These are phyloP conservation scores for Acanthisitta chloris DNA, from an alignment of 2,113 vertebrate species.

Conservation along the genomic window DNA sequence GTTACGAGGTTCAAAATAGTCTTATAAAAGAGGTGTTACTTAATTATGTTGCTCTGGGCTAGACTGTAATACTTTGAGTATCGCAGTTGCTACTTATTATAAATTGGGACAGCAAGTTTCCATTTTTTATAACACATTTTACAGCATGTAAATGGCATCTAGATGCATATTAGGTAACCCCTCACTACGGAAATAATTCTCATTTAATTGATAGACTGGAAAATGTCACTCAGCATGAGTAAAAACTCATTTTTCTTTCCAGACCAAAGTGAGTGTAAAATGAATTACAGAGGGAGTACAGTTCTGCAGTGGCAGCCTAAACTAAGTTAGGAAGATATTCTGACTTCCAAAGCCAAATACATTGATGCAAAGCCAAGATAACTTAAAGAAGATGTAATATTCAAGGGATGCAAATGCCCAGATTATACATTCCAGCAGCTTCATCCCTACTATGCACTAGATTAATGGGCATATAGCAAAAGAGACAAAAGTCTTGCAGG, in stretches of 20 bases:
- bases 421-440: background rate
- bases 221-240: background rate
- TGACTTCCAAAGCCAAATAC: background rate
- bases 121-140: background rate
- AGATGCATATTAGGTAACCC: background rate
- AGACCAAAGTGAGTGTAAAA: background rate
- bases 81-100: background rate
- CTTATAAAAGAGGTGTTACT: background rate
- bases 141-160: background rate
- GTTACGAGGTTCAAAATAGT: background rate
- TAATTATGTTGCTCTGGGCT: background rate
- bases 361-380: background rate
- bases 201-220: background rate
- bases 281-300: background rate
- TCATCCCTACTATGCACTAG: background rate
- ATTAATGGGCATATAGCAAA: background rate
- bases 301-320: background rate
- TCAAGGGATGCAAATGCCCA: background rate
- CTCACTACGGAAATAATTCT: background rate
- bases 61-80: background rate
- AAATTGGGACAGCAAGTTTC: background rate
- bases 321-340: background rate
- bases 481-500: background rate
- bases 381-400: background rate
- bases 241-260: background rate